phyloP scores from a whole-genome alignment of 2,888 invertebrate species.

The Tetragonula carbonaria region DNA sequence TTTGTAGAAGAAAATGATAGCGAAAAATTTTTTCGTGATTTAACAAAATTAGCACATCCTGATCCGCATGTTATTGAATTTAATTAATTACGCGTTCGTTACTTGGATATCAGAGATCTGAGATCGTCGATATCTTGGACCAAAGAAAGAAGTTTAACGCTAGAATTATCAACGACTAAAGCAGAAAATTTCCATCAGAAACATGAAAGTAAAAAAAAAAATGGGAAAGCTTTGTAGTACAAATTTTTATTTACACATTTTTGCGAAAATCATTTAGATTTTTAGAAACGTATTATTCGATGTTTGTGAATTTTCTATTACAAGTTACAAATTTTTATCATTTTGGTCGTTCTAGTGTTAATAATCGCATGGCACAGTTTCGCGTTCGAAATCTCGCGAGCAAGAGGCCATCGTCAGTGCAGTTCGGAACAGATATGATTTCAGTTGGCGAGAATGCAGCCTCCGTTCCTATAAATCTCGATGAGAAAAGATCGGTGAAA shows the following conservation, averaged over 20 bases:
- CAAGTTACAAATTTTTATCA: no score
- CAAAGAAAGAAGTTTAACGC: not conserved
- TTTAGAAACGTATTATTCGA: no score
- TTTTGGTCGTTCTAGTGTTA: not conserved
- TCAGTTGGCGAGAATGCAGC: slow-evolving; percentile 4
- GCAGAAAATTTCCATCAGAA: no score
- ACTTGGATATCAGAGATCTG: not conserved
- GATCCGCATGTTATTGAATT: not conserved
- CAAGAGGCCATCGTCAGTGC: not conserved
- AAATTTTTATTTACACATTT: no score
- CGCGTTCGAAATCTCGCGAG: not conserved
- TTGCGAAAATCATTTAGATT: no score
- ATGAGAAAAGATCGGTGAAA: slow-evolving; percentile 10
- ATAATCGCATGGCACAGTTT: not conserved
- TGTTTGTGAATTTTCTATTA: no score
- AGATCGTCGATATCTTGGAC: slow-evolving; percentile 8
- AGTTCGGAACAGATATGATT: slow-evolving; percentile 17
- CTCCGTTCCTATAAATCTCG: slow-evolving; percentile 13
- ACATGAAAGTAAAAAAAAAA: no score
- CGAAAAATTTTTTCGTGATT: not conserved
- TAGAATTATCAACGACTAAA: no score
- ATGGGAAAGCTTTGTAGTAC: no score
- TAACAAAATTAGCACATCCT: not conserved
- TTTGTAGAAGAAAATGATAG: not conserved
- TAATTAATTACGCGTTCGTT: slow-evolving; percentile 14